Percentiles rank a stretch among this genome's conserved stretches.
phyloP scores from a whole-genome alignment of 2,113 vertebrate species.

The Vulpes ferrilata region DNA sequence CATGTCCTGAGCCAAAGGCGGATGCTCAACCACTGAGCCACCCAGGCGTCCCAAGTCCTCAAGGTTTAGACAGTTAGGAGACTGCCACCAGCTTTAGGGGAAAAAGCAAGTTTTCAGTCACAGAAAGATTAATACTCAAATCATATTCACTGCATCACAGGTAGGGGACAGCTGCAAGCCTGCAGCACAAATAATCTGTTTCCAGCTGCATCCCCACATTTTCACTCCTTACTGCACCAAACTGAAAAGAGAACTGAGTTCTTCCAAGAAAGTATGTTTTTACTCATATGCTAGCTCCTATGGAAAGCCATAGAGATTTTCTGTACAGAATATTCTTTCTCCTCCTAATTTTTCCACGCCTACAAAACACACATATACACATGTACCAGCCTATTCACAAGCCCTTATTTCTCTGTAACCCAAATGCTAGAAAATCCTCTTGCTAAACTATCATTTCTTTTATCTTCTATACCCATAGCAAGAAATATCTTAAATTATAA shows the following conservation, averaged over 20 bases:
- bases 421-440: conserved; percentile 40
- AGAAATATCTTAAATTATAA: conserved; percentile 82
- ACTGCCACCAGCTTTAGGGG: background rate
- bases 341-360: background rate
- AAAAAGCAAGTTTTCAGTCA: conserved; percentile 6
- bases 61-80: background rate
- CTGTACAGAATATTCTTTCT: background rate
- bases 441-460: conserved; percentile 62
- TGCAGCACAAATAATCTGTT: background rate
- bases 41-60: background rate
- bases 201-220: background rate
- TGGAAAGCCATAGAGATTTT: conserved; percentile 6
- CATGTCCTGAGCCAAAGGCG: too few species aligned
- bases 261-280: background rate
- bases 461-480: conserved; percentile 67
- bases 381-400: background rate
- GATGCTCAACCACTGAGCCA: too few species aligned
- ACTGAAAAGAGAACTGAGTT: background rate
- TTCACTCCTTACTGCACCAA: background rate
- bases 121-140: conserved; percentile 64
- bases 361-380: background rate
- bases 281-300: background rate
- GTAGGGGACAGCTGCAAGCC: background rate
- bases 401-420: background rate
- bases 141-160: background rate